Evolutionary conservation across 1,140 invertebrate species (phyloP), one percentile per base, ranked within the genome.

Genomic region (Drosophila bifasciata): DNA sequence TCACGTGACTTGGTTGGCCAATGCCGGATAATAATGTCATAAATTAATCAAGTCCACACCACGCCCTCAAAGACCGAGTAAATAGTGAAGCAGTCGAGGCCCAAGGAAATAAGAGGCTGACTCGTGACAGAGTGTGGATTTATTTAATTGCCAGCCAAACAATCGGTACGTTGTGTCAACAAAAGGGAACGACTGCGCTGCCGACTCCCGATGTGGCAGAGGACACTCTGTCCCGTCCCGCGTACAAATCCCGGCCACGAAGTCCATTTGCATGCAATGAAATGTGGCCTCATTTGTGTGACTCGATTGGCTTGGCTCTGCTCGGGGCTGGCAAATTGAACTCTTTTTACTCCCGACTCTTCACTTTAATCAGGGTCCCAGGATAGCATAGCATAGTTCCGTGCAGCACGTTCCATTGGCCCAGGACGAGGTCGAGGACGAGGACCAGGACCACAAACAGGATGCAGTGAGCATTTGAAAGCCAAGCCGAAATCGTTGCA

Each of bases 1-100:
- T 62, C 56, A 80, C 78, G 78, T 80, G 77, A 80, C 77, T 58
- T 70, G 64, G n/a, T n/a, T 64, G 59, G 39, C 25, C 17, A 69
- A 79, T 51, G 55, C 52, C 21, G 32, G 23, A 49, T 57, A 55
- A 66, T 72, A 66, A 80, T 67, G 61, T 45, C 50, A 56, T 48
- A 69, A 77, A 62, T 74, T 59, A 79, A 79, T 57, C 32, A 44
- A 28, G 32, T 15, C 19, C 49, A n/a, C 25, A 21, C 1, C 8
- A 36, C 9, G 25, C 5, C 15, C 9, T 17, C 1, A 23, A 13
- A 23, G 28, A 39, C 17, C 19, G 55, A 1, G 8, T 21, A 36
- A 36, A 49, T 57, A 40, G 13, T 6, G 16, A 23, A 15, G 5
- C 16, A 19, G 11, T 28, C 1, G 7, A 6, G 25, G 23, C 25